phyloP scores from a whole-genome alignment of 2,113 vertebrate genomes.

The Hippolais icterina region DNA sequence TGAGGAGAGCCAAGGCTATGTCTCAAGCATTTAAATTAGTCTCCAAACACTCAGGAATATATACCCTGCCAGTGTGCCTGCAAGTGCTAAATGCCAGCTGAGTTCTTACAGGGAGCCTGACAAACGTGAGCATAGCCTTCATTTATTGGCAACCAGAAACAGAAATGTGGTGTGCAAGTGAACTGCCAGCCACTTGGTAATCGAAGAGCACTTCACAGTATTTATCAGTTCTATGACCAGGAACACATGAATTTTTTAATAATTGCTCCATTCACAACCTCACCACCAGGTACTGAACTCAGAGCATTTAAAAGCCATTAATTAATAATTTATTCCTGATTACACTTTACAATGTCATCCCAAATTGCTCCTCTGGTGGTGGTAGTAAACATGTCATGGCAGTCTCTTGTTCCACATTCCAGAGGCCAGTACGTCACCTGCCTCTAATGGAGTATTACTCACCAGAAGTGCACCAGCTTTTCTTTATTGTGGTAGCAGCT shows the following conservation, averaged over 20 bases:
- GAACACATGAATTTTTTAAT: conserved; percentile 51
- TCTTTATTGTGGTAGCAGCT: neutral
- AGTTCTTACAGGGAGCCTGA: neutral
- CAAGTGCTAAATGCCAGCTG: neutral
- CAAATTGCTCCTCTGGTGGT: neutral
- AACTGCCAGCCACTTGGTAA: neutral
- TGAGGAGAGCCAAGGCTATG: neutral
- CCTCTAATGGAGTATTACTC: neutral
- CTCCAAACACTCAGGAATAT: neutral
- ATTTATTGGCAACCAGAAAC: neutral
- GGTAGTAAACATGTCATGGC: conserved; percentile 15
- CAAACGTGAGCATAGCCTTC: neutral
- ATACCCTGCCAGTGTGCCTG: neutral
- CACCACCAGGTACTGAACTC: neutral
- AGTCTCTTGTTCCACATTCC: neutral
- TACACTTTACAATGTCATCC: neutral
- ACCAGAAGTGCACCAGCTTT: neutral
- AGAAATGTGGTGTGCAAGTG: neutral
- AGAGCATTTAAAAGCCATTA: conserved; percentile 12
- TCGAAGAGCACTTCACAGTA: conserved; percentile 9
- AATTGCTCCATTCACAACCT: conserved; percentile 4
- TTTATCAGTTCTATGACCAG: conserved; percentile 45
- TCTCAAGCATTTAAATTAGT: neutral
- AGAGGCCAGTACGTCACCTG: neutral
- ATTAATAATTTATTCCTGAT: conserved; percentile 60